Base-by-base conservation (phyloP, 2,888 invertebrate genomes). In the Microchrysa polita region DNA sequence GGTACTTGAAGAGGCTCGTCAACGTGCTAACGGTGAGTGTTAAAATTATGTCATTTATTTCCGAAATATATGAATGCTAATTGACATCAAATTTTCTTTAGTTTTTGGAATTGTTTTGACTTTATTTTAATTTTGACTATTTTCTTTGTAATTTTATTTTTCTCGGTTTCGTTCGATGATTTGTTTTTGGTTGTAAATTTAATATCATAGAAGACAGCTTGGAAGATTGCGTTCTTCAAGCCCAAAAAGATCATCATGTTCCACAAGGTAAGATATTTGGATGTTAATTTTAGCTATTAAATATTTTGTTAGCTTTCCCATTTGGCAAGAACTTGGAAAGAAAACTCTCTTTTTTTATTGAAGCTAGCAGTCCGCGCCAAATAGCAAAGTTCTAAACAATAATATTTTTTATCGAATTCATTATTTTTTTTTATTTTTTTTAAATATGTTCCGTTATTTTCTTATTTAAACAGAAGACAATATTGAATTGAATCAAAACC, bases 1-100 rank as follows among this genome's bases (percentile, higher is more conserved):
- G 81, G 95, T 95, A 79, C 88, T 96, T 81, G 95, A 95, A 83
- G 95, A 95, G 86, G 95, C 95, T 79, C 92, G 95, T 81, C 92
- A 91, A 84, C 90, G 94, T 81, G 92, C 94, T 80, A 94, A 94
- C 88, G 95, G 95, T 95, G 85, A 89, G 89, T 85, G 20, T 14
- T 22, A 20, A 20, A 23, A 10, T 65, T 16, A 57, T 18, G 2
- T 34, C 27, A 7, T 53, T n/a, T n/a, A n/a, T n/a, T 34, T 34
- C 27, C 27, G 2, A 48, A 48, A 48, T 42, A n/a, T 48, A n/a
- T 48, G 2, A 4, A 7, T 12, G 12, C 12, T n/a, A n/a, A 48
- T 48, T 48, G 16, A 48, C 12, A 5, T 12, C 16, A 48, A 48
- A 48, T 48, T 48, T 12, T 42, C 42, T 12, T 48, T 12, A 48